Conservation (phyloP, 2,888 invertebrate species). For the Epinotia demarniana region DNA sequence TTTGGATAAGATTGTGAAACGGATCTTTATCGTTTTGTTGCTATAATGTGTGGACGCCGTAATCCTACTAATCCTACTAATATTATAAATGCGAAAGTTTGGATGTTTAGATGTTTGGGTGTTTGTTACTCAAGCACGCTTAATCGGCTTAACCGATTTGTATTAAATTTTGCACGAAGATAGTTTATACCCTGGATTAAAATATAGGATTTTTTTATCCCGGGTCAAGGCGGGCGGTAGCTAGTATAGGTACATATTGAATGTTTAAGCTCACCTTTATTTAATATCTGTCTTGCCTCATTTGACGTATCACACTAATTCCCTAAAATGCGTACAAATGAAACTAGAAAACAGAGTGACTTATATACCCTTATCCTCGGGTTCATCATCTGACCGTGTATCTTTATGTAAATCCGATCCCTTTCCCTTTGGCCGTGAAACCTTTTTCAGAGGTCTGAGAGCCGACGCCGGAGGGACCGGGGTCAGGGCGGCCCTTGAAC, state of each 20-base stretch:
- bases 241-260: background rate
- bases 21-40: background rate
- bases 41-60: background rate
- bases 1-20: too few species aligned
- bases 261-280: background rate
- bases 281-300: background rate
- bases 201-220: too few species aligned
- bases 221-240: too few species aligned
- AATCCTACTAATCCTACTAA: background rate
- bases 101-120: too few species aligned
- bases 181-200: too few species aligned
- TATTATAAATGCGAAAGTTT: too few species aligned
- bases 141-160: too few species aligned
- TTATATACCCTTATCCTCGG: background rate
- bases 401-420: slow-evolving; percentile 40
- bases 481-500: slow-evolving; percentile 43
- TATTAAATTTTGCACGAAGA: too few species aligned
- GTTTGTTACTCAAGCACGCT: too few species aligned
- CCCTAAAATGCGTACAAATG: background rate
- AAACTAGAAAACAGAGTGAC: background rate
- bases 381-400: slow-evolving; percentile 13
- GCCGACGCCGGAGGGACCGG: slow-evolving; percentile 27
- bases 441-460: slow-evolving; percentile 32
- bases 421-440: slow-evolving; percentile 40
- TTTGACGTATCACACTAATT: too few species aligned